Conservation (phyloP, 2,797 vertebrate genomes). For the Epinephelus coioides region DNA sequence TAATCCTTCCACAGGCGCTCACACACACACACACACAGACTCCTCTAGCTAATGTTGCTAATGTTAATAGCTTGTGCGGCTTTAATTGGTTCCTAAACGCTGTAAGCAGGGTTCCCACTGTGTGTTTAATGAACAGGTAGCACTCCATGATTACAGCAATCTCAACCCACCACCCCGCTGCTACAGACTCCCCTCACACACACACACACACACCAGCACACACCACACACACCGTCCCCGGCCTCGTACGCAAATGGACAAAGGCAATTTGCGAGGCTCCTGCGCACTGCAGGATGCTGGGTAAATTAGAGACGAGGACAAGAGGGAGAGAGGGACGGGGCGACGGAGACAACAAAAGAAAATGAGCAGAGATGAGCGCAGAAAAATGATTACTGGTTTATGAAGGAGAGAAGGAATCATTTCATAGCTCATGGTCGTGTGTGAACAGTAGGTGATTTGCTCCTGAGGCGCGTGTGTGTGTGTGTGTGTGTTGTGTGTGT, state of each 20-base stretch:
- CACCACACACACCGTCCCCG: slow-evolving; percentile 52
- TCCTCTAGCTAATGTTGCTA: slow-evolving; percentile 79
- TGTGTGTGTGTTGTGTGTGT: slow-evolving; percentile 8
- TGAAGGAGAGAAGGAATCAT: slow-evolving; percentile 83
- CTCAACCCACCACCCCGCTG: slow-evolving; percentile 88
- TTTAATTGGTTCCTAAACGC: slow-evolving; percentile 98
- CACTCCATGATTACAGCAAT: slow-evolving; percentile 99
- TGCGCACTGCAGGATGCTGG: slow-evolving; percentile 89
- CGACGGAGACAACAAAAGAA: slow-evolving; percentile 92
- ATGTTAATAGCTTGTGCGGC: slow-evolving; percentile 98
- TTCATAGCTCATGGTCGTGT: slow-evolving; percentile 52
- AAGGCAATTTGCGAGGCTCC: slow-evolving; percentile 82
- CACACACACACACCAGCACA: slow-evolving; percentile 31
- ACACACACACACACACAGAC: slow-evolving; percentile 27
- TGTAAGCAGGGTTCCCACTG: slow-evolving; percentile 96
- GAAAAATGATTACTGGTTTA: slow-evolving; percentile 85
- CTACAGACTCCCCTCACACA: slow-evolving; percentile 51
- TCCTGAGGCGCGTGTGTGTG: not conserved
- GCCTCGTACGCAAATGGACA: slow-evolving; percentile 74
- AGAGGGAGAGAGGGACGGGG: slow-evolving; percentile 83
- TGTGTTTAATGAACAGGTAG: slow-evolving; percentile 99
- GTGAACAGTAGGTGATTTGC: slow-evolving; percentile 50
- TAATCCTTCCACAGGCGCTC: slow-evolving; percentile 52
- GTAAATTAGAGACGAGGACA: slow-evolving; percentile 91
- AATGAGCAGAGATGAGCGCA: slow-evolving; percentile 88